These are phyloP conservation scores for Eretmodus cyanostictus DNA, from an alignment of 2,113 vertebrate species.

Conservation along the genomic window DNA sequence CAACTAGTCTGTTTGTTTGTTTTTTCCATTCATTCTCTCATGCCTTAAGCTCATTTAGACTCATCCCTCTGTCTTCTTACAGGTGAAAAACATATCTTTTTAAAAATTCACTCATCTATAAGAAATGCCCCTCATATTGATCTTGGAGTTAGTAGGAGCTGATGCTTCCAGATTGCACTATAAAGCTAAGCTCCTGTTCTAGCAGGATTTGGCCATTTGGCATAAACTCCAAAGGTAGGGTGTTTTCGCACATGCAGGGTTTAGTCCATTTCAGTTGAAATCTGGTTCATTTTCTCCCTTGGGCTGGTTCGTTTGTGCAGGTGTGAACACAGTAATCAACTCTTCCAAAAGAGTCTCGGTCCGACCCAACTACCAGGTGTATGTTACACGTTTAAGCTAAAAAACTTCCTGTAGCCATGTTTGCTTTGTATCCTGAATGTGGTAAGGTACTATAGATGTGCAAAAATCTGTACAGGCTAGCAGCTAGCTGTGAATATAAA, in stretches of 20 bases:
- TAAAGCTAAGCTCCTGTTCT: neutral
- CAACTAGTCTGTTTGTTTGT: neutral
- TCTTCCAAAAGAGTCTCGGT: neutral
- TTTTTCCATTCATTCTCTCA: neutral
- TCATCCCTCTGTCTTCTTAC: neutral
- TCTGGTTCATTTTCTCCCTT: neutral
- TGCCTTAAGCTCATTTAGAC: neutral
- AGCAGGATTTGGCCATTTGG: neutral
- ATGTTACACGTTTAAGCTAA: neutral
- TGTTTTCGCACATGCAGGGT: neutral
- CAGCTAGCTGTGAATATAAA: neutral
- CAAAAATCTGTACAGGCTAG: neutral
- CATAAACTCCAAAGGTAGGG: neutral
- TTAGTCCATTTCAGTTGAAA: neutral
- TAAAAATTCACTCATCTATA: neutral
- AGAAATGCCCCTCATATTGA: neutral
- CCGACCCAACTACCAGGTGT: accelerated
- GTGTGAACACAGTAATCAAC: neutral
- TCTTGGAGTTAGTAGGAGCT: neutral
- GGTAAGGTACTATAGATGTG: neutral
- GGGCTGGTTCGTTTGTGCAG: neutral
- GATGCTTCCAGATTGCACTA: neutral
- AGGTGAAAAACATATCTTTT: neutral
- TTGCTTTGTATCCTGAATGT: neutral
- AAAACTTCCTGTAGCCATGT: neutral